Percentiles rank a stretch among this genome's conserved stretches.
phyloP scores from a whole-genome alignment of 2,888 invertebrate species.

The Acrobasis repandana region DNA sequence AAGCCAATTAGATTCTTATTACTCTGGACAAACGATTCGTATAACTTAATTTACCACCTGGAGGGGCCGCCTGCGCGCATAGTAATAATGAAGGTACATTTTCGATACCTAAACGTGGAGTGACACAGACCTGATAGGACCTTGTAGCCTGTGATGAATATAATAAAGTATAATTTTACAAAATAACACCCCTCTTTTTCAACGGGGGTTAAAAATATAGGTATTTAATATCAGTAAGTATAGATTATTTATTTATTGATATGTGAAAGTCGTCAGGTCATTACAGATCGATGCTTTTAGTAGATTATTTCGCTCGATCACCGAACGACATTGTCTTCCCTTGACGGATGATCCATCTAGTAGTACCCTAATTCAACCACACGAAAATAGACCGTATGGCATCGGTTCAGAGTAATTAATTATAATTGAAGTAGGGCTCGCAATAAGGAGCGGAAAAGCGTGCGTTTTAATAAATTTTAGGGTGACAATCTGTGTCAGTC shows the following conservation, averaged over 20 bases:
- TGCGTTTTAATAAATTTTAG: background rate
- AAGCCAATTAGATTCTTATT: too few relatives aligned
- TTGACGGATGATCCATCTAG: constrained; percentile 44
- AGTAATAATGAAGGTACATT: too few relatives aligned
- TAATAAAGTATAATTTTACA: too few relatives aligned
- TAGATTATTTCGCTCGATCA: constrained; percentile 52
- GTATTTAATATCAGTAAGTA: too few relatives aligned
- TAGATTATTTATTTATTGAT: background rate
- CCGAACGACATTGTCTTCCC: constrained; percentile 41
- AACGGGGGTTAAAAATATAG: too few relatives aligned
- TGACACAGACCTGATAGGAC: too few relatives aligned
- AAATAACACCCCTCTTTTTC: too few relatives aligned
- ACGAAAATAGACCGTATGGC: constrained; percentile 17
- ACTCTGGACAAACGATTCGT: too few relatives aligned
- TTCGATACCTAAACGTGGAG: too few relatives aligned
- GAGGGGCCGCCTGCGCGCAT: too few relatives aligned
- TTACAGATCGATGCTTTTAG: constrained; percentile 47
- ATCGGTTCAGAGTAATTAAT: constrained; percentile 14
- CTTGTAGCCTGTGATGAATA: too few relatives aligned
- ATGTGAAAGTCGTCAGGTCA: constrained; percentile 29
- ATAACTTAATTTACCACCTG: too few relatives aligned
- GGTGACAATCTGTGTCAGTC: background rate
- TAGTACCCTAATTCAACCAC: constrained; percentile 22
- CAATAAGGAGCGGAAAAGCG: background rate
- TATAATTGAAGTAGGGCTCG: background rate